Percentiles rank a stretch among this genome's conserved stretches.
phyloP scores from a whole-genome alignment of 2,113 vertebrate species.

The Microtus montanus region DNA sequence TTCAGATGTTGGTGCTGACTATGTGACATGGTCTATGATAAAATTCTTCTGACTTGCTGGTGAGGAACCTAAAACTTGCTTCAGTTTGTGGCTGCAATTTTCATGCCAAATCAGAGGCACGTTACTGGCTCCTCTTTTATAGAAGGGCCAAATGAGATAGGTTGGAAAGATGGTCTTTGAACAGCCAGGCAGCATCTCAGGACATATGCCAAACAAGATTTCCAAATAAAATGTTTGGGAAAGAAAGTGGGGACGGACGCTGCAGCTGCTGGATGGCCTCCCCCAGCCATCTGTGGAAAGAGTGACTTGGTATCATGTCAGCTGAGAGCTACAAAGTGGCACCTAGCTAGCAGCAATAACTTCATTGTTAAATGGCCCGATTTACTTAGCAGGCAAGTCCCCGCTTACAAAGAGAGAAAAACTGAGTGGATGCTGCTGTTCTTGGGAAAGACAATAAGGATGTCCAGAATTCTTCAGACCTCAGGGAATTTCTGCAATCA shows the following conservation, averaged over 20 bases:
- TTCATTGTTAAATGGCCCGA: conserved; percentile 31
- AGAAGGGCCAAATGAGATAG: conserved; percentile 72
- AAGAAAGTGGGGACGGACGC: conserved; percentile 68
- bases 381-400: conserved; percentile 50
- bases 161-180: conserved; percentile 70
- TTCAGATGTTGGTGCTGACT: conserved; percentile 63
- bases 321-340: background rate
- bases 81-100: conserved; percentile 64
- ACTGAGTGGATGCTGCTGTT: conserved; percentile 1
- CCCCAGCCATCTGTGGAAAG: conserved; percentile 66
- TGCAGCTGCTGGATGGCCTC: conserved; percentile 68
- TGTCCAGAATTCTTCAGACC: conserved; percentile 81
- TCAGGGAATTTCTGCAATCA: conserved; percentile 80
- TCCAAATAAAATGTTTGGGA: conserved; percentile 73
- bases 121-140: conserved; percentile 52
- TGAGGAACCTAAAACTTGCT: conserved; percentile 56
- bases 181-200: conserved; percentile 62
- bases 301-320: conserved; percentile 59
- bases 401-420: conserved; percentile 58
- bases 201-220: conserved; percentile 77
- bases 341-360: conserved; percentile 7
- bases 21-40: conserved; percentile 72
- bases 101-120: conserved; percentile 54
- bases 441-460: conserved; percentile 57
- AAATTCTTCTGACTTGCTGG: conserved; percentile 66